These are phyloP conservation scores for Nettapus auritus DNA, from an alignment of 2,113 vertebrate species.

Conservation along the genomic window DNA sequence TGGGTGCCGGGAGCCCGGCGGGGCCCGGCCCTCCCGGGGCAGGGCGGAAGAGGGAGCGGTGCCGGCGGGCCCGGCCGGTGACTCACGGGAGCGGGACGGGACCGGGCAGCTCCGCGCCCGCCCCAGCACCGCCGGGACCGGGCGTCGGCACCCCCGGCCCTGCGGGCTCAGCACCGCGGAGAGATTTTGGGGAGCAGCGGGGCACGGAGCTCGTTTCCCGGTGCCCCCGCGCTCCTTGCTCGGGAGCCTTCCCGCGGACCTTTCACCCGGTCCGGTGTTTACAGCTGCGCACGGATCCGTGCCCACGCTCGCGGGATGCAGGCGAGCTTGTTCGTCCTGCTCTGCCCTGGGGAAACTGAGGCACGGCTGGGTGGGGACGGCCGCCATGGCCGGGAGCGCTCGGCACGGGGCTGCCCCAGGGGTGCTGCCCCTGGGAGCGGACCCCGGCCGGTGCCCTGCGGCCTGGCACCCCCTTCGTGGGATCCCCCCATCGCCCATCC, in stretches of 20 bases:
- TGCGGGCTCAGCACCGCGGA: not conserved
- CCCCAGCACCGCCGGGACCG: not conserved
- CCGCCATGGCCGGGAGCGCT: not conserved
- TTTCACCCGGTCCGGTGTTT: constrained; percentile 23
- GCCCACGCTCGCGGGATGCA: constrained; percentile 31
- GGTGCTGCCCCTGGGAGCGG: not conserved
- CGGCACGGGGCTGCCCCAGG: not conserved
- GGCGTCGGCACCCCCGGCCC: not conserved
- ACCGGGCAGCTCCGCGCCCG: not conserved
- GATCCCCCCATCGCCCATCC: fast-evolving
- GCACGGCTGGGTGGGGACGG: not conserved
- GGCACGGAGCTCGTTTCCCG: not conserved
- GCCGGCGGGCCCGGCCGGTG: not conserved
- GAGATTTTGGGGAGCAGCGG: not conserved
- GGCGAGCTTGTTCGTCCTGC: constrained; percentile 30
- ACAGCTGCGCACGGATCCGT: not conserved
- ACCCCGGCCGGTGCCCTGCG: no score
- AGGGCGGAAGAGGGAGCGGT: not conserved
- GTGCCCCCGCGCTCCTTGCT: not conserved
- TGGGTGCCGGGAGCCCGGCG: no score
- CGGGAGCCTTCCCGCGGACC: not conserved
- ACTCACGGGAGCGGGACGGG: not conserved
- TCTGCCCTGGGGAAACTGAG: constrained; percentile 47
- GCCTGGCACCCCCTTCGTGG: not conserved
- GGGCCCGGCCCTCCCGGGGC: not conserved